Evolutionary conservation across 2,113 vertebrate genomes (phyloP).

Genomic region (Porphyrio hochstetteri): DNA sequence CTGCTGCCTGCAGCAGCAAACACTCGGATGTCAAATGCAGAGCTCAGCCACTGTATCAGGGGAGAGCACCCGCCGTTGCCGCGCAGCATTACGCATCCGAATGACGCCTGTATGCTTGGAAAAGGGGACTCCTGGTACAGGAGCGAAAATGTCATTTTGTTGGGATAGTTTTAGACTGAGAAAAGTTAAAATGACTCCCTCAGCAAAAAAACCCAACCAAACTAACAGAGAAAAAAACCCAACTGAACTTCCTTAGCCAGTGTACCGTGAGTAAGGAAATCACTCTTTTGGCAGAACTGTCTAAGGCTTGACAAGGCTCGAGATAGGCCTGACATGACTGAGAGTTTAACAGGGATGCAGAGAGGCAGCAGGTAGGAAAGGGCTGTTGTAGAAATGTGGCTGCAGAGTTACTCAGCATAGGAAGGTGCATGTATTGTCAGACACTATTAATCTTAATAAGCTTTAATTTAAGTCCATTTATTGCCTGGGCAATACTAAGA

Average conservation of each 20-base stretch:
- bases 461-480: not conserved
- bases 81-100: not conserved
- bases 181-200: not conserved
- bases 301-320: slow-evolving; percentile 1
- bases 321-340: slow-evolving; percentile 4
- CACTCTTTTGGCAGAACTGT: not conserved
- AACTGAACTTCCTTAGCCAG: not conserved
- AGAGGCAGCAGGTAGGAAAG: not conserved
- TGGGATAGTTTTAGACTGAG: not conserved
- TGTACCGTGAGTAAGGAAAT: not conserved
- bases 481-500: not conserved
- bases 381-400: not conserved
- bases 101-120: not conserved
- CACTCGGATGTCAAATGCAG: not conserved
- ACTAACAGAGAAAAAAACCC: not conserved
- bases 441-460: not conserved
- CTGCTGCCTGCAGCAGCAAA: not conserved
- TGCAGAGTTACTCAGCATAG: not conserved
- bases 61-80: not conserved
- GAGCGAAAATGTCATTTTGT: not conserved
- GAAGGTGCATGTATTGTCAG: not conserved
- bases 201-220: not conserved
- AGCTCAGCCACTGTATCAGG: not conserved
- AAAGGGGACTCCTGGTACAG: not conserved
- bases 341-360: not conserved